Evolutionary conservation across 2,888 invertebrate species (phyloP), one percentile per base, ranked within the genome.

Genomic region (Rhabditoides inermis): DNA sequence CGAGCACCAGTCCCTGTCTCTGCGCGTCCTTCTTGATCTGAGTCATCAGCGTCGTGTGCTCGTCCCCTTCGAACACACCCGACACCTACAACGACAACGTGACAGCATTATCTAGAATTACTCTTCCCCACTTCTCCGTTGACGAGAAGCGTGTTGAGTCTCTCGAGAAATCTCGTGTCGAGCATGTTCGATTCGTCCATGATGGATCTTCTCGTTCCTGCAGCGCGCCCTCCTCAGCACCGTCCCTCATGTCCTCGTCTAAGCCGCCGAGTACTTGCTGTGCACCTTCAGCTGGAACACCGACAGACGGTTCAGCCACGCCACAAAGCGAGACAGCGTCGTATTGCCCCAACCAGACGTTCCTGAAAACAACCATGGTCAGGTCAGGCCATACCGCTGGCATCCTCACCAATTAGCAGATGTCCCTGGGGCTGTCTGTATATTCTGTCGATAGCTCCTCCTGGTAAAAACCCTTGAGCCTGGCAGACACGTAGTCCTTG

Each of bases 21-120:
- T 92, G 92, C 1, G 95, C 91, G 2, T 95, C 95, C 80, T 98
- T 98, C 78, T 98, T 98, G 78, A 98, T 98, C 78, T 99, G 98
- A 0, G 95, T 98, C 94, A 98, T 98, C 54, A 99, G 81, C 0
- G 95, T 94, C 2, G 94, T 91, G 77, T 92, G 92, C 77, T 99
- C 98, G 74, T 99, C 98, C 7, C 95, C 83, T 77, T 80, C 78
- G 75, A 81, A 80, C 67, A 82, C 66, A 37, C 82, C 82, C 1
- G 82, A 82, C 32, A 81, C 76, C 65, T 66, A 45, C 23, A 56
- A n/a, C 32, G 32, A 45, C 48, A 23, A 27, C n/a, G 90, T 79
- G 90, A 90, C 74, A 90, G 90, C 42, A 35, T 90, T 80, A 46
- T 90, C 90, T 48, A 90, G 90, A 10, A 91, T 90, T 10, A 32